Conservation (phyloP, 2,113 vertebrate species). For the Pelecanoides urinatrix region DNA sequence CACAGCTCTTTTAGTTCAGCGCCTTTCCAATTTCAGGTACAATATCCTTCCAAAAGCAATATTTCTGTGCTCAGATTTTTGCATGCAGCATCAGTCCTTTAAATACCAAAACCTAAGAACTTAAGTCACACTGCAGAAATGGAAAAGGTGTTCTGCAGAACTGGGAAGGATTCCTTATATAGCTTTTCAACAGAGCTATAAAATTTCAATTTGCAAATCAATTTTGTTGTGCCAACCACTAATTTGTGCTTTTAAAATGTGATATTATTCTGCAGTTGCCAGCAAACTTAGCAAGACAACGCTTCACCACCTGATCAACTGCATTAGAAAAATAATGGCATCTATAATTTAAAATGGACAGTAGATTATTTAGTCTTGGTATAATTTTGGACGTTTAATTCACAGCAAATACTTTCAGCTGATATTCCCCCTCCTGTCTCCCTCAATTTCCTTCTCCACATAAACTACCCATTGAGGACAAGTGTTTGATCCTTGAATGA, state of each 20-base stretch:
- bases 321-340: neutral
- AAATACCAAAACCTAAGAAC: neutral
- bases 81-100: neutral
- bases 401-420: neutral
- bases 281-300: neutral
- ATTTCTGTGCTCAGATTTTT: neutral
- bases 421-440: neutral
- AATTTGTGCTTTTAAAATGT: neutral
- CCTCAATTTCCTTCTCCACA: neutral
- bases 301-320: neutral
- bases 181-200: neutral
- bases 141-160: neutral
- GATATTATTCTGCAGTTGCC: neutral
- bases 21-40: neutral
- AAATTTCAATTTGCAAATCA: neutral
- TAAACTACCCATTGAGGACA: neutral
- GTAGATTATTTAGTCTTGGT: neutral
- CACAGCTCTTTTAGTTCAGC: neutral
- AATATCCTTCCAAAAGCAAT: slow-evolving; percentile 20
- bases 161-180: neutral
- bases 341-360: neutral
- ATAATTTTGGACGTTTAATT: neutral
- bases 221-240: neutral
- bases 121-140: neutral
- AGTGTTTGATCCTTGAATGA: neutral